A percentile compares a stretch with the other conserved stretches of the same genome.
Evolutionary conservation across 1,140 invertebrate species (phyloP).

Genomic region (Zaprionus lachaisei): DNA sequence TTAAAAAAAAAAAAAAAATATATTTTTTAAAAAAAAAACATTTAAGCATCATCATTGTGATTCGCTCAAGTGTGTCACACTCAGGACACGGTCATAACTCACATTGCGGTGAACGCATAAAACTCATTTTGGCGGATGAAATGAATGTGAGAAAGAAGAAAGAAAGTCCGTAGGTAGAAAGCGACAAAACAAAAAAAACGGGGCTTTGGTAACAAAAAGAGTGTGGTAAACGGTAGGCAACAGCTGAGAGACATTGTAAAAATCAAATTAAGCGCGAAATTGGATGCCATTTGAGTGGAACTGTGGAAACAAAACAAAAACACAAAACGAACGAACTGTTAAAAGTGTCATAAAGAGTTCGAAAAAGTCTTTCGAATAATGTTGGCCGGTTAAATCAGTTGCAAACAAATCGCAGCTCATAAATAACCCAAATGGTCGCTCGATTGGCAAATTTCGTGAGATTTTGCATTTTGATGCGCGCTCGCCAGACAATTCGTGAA

Average conservation of each 20-base stretch:
- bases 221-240: slow-evolving; percentile 28
- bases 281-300: slow-evolving; percentile 46
- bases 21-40: too few species aligned
- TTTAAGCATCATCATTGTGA: not conserved
- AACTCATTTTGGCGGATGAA: slow-evolving; percentile 20
- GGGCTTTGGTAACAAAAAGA: not conserved
- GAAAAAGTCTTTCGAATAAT: slow-evolving; percentile 35
- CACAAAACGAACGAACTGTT: slow-evolving; percentile 22
- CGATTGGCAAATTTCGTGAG: slow-evolving; percentile 80
- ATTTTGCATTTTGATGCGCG: slow-evolving; percentile 79
- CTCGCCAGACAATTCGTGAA: slow-evolving; percentile 65
- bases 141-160: slow-evolving; percentile 21
- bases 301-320: slow-evolving; percentile 24
- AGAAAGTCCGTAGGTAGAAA: slow-evolving; percentile 42
- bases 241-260: slow-evolving; percentile 43
- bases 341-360: slow-evolving; percentile 74
- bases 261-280: slow-evolving; percentile 75
- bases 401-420: slow-evolving; percentile 76
- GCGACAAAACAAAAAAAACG: slow-evolving; percentile 21
- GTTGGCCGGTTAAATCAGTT: slow-evolving; percentile 60
- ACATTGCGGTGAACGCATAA: slow-evolving; percentile 15
- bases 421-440: slow-evolving; percentile 77
- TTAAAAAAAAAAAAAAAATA: too few species aligned
- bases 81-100: slow-evolving; percentile 35
- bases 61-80: slow-evolving; percentile 18